Conservation (phyloP, 2,113 vertebrate species). For the Lamprotornis superbus region DNA sequence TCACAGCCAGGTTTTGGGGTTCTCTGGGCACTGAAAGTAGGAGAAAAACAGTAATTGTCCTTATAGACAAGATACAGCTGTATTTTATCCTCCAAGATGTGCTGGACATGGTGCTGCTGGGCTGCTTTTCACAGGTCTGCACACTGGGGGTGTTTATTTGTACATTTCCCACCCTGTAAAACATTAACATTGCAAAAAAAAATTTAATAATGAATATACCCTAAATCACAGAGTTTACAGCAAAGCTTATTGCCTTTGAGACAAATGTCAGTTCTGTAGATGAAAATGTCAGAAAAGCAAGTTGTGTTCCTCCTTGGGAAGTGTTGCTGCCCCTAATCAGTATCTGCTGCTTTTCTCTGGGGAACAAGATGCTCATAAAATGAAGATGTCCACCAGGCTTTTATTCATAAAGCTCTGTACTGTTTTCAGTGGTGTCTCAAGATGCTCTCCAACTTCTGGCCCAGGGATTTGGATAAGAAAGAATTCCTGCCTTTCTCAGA, state of each 20-base stretch:
- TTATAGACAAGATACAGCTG: background rate
- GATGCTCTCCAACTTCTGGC: background rate
- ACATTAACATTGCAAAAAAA: background rate
- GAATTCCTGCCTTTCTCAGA: background rate
- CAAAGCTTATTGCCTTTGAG: background rate
- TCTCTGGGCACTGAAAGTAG: background rate
- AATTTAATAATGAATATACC: background rate
- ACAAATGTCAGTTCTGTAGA: background rate
- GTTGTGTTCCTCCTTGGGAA: background rate
- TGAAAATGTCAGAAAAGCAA: background rate
- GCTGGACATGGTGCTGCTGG: background rate
- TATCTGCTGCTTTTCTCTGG: background rate
- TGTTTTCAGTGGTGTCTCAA: background rate
- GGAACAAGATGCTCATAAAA: background rate
- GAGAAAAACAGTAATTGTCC: background rate
- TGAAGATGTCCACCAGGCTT: background rate
- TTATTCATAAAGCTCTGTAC: background rate
- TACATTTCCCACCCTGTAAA: background rate
- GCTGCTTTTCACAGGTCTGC: background rate
- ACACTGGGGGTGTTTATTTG: background rate
- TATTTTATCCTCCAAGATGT: rapidly evolving
- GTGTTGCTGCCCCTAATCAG: background rate
- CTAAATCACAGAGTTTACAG: background rate
- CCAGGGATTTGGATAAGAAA: background rate
- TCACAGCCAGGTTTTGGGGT: background rate